Evolutionary conservation across 2,113 vertebrate species (phyloP), one percentile per base, ranked within the genome.

Genomic region (Ictidomys tridecemlineatus): DNA sequence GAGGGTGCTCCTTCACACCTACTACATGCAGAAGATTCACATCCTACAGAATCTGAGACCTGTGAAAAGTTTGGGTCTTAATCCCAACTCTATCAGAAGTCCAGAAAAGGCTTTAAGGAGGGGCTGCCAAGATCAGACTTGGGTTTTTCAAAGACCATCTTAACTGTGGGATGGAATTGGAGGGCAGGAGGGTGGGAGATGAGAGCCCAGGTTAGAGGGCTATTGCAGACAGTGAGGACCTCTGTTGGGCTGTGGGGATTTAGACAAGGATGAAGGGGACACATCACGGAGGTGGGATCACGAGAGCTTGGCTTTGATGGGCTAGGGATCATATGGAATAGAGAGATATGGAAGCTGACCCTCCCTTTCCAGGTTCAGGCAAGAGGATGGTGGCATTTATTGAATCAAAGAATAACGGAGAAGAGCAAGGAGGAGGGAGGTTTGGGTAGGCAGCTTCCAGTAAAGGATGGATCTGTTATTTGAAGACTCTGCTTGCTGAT

Each of bases 131-230:
- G 18, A 53, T 83, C 20, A 22, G 6, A 85, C 53, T 69, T 86
- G 82, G 79, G 78, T 73, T 92, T 93, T 42, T 34, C 39, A 30
- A 34, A 69, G 73, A 48, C 45, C 26, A 34, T 20, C 30, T 10
- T 10, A 30, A 28, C 34, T 73, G 11, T 45, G 32, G 72, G 22
- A 76, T 24, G 37, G 32, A 58, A 32, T 0, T 39, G 34, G 87
- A 88, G 32, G 20, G 18, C 1, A 34, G 45, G 3, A 11, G 1
- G 4, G 0, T 30, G 74, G 10, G n/a, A 26, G n/a, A 30, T 17
- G 53, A n/a, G 42, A 67, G 22, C 24, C 18, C 34, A 28, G 39
- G 63, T 26, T 28, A 61, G 56, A 26, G 37, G 32, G 28, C n/a
- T 26, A 1, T 7, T 17, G 32, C 6, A 28, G 17, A 30, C 30